Percentiles rank a stretch among this genome's conserved stretches.
Evolutionary conservation across 2,113 vertebrate species (phyloP).

Genomic region (Rhegmatorhina hoffmannsi): DNA sequence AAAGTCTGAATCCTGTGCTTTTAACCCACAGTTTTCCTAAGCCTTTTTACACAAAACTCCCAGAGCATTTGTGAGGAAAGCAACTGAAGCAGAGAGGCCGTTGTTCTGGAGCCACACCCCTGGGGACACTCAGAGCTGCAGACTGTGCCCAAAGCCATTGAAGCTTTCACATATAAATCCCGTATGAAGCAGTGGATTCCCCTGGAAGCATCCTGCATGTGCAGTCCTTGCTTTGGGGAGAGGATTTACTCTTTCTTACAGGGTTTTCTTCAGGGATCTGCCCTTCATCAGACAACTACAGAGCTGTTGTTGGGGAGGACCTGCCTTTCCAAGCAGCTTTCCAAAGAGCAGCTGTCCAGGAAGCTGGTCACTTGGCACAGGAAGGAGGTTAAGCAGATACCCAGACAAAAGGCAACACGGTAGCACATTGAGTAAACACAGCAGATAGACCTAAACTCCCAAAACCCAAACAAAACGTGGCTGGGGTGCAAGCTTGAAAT

Average conservation of each 20-base stretch:
- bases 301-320: neutral
- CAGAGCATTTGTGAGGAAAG: neutral
- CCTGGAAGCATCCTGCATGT: accelerated
- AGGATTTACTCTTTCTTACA: neutral
- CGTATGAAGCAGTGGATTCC: accelerated
- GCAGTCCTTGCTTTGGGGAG: neutral
- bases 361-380: neutral
- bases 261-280: neutral
- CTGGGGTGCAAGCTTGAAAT: neutral
- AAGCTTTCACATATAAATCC: neutral
- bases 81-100: neutral
- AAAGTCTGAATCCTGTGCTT: neutral
- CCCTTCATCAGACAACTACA: neutral
- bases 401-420: neutral
- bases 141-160: neutral
- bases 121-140: neutral
- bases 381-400: neutral
- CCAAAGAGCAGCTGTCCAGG: neutral
- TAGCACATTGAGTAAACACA: neutral
- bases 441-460: neutral
- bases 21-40: neutral
- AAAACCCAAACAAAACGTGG: neutral
- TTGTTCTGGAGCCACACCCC: too few relatives aligned
- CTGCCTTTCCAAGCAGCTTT: neutral
- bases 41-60: neutral